Evolutionary conservation across 2,888 invertebrate species (phyloP).

Genomic region (Boloria selene): DNA sequence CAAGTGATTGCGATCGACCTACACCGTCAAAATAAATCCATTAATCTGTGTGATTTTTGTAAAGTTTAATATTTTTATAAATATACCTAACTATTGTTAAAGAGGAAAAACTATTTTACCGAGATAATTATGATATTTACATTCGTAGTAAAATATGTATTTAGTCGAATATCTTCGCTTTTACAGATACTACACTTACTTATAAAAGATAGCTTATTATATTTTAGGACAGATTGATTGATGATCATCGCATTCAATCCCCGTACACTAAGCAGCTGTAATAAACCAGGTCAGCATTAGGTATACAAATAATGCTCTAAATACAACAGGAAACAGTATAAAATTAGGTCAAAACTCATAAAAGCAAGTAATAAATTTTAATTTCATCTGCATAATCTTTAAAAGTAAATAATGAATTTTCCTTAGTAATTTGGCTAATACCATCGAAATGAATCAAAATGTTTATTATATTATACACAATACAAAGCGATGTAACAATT

Average conservation of each 20-base stretch:
- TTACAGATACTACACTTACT: constrained; percentile 3
- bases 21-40: constrained; percentile 69
- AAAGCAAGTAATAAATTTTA: constrained; percentile 11
- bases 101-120: constrained; percentile 3
- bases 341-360: constrained; percentile 16
- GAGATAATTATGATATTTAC: neutral
- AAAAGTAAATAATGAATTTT: neutral
- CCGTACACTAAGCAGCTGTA: constrained; percentile 4
- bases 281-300: constrained; percentile 18
- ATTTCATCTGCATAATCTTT: constrained; percentile 10
- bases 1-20: constrained; percentile 72
- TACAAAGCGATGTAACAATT: neutral
- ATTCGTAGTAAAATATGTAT: neutral
- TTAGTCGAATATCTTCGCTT: neutral
- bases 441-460: too few species aligned
- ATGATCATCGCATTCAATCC: constrained; percentile 18
- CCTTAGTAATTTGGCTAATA: neutral
- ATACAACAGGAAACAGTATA: constrained; percentile 15
- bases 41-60: constrained; percentile 68
- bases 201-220: constrained; percentile 15
- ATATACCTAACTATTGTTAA: constrained; percentile 36
- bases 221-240: constrained; percentile 24
- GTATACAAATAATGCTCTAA: constrained; percentile 15
- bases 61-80: constrained; percentile 11
- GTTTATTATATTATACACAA: too few species aligned